Percentiles rank a stretch among this genome's conserved stretches.
These are phyloP conservation scores for Acromyrmex charruanus DNA, from an alignment of 1,140 invertebrate species.

Conservation along the genomic window DNA sequence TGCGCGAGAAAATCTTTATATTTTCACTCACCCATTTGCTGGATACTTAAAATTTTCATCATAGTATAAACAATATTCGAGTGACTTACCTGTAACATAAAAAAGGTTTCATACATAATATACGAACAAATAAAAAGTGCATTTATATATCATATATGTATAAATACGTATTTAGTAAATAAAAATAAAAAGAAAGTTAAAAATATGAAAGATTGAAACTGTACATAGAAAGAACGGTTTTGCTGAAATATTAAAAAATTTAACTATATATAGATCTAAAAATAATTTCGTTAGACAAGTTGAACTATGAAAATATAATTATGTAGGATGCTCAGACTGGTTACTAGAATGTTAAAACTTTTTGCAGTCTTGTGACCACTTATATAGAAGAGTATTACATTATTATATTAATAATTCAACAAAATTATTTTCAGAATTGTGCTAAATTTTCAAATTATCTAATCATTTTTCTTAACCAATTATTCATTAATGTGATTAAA, in stretches of 20 bases:
- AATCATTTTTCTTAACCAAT: background rate
- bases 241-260: too few species aligned
- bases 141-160: background rate
- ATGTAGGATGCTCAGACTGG: too few species aligned
- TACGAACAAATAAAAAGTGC: background rate
- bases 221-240: background rate
- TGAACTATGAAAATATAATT: too few species aligned
- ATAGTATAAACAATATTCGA: background rate
- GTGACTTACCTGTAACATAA: constrained; percentile 66
- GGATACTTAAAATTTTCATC: background rate
- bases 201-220: background rate
- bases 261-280: too few species aligned
- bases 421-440: too few species aligned
- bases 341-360: too few species aligned
- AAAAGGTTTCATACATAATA: background rate
- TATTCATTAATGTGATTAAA: background rate
- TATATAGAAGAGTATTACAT: too few species aligned
- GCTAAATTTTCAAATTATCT: background rate
- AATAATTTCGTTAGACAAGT: too few species aligned
- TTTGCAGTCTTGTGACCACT: too few species aligned
- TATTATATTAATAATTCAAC: too few species aligned
- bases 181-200: background rate
- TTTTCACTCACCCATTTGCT: constrained; percentile 15
- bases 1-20: background rate
- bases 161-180: background rate